A percentile compares a stretch with the other conserved stretches of the same genome.
phyloP scores from a whole-genome alignment of 1,140 invertebrate species.

The Trichomalopsis sarcophagae region DNA sequence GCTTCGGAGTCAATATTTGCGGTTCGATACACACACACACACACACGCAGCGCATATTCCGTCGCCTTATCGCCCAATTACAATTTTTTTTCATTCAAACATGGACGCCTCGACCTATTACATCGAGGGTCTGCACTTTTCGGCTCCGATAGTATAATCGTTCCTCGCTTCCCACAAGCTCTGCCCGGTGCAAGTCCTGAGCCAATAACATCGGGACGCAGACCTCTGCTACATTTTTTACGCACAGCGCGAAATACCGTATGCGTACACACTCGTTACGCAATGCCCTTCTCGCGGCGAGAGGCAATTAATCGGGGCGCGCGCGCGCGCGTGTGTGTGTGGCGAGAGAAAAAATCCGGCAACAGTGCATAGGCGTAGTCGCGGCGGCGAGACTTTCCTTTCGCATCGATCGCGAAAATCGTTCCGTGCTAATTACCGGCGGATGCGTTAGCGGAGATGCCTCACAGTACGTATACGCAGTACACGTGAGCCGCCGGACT shows the following conservation, averaged over 20 bases:
- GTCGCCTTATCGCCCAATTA: background rate
- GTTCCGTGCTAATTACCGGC: constrained; percentile 24
- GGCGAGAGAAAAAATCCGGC: constrained; percentile 6
- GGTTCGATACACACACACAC: no score
- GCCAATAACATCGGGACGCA: constrained; percentile 9
- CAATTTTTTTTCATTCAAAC: background rate
- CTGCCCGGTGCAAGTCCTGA: background rate
- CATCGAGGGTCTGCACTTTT: constrained; percentile 35
- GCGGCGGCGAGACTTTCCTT: background rate
- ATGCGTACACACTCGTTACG: background rate
- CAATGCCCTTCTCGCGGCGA: constrained; percentile 16
- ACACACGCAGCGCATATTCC: no score
- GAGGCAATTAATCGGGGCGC: constrained; percentile 29
- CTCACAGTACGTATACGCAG: background rate
- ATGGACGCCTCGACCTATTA: background rate
- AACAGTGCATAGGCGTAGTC: constrained; percentile 6
- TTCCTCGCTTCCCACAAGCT: background rate
- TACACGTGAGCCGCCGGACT: background rate
- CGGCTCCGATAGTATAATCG: constrained; percentile 44
- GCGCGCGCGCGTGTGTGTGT: background rate
- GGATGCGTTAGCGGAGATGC: background rate
- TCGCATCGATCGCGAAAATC: background rate
- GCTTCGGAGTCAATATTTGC: no score
- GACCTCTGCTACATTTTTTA: background rate
- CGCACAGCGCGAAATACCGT: background rate